Evolutionary conservation across 2,797 vertebrate genomes (phyloP), one percentile per base, ranked within the genome.

Genomic region (Telmatherina bonti): DNA sequence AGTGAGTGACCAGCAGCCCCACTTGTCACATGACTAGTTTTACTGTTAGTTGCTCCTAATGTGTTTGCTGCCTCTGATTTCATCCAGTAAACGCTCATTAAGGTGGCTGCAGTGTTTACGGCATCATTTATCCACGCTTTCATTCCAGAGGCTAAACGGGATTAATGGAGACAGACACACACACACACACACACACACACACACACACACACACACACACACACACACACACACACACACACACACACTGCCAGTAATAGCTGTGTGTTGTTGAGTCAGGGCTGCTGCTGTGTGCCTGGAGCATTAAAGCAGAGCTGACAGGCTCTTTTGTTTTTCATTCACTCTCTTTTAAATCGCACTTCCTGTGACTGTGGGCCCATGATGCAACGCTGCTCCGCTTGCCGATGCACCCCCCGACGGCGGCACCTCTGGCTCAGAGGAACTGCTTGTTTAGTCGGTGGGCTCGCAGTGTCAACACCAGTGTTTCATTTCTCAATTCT

Each of bases 311-410:
- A 2, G 62, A 11, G 41, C 81, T 67, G 35, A 76, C 10, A 20
- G 13, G 9, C 64, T 67, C 72, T 89, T 52, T 85, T 86, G 78
- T 87, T 76, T 67, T 68, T 82, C n/a, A 7, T 35, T 57, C 33
- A 2, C 27, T 3, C 52, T 38, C 59, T 73, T 82, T 87, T 60
- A 85, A 83, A 85, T 66, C 82, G 69, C 74, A 70, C 81, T 87
- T 90, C 85, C 81, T 86, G 74, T 70, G 56, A 68, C 55, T 53
- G 49, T 1, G 29, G 59, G 64, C 77, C 78, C 83, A 75, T 74
- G 73, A 85, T 80, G 77, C 79, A 83, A 63, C 9, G 31, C 59
- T 70, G 73, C 15, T 58, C 76, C 53, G 64, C 29, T 53, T 70
- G 73, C 15, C 55, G 78, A 60, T 67, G 29, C 38, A 60, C n/a